phyloP scores from a whole-genome alignment of 2,797 vertebrate species.

The Clarias laeviceps region DNA sequence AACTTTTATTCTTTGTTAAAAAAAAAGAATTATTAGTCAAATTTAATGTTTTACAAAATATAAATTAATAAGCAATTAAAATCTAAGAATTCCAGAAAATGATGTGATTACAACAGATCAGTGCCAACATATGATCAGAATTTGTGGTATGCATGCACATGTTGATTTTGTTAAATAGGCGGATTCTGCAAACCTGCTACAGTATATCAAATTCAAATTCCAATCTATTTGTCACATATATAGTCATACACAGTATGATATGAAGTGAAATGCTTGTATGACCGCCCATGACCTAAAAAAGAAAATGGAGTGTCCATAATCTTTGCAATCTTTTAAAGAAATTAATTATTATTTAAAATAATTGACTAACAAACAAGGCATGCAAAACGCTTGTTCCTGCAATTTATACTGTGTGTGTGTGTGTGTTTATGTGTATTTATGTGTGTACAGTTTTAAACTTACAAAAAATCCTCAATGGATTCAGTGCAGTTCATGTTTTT shows the following conservation, averaged over 20 bases:
- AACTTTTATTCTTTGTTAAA: no score
- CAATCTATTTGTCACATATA: neutral
- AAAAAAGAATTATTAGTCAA: no score
- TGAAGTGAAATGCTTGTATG: neutral
- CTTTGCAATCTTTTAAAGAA: no score
- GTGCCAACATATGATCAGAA: neutral
- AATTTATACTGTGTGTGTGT: neutral
- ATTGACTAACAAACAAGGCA: no score
- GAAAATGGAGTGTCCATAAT: no score
- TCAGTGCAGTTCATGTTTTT: constrained; percentile 68
- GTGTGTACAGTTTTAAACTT: constrained; percentile 48
- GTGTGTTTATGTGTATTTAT: neutral
- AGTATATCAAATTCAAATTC: neutral
- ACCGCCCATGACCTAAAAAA: no score
- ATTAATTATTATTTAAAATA: no score
- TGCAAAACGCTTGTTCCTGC: neutral
- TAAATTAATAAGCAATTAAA: no score
- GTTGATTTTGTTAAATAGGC: neutral
- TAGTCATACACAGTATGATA: neutral
- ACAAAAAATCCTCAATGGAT: constrained; percentile 79
- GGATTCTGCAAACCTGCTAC: neutral
- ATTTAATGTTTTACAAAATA: no score
- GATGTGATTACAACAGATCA: neutral
- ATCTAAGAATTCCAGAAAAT: neutral
- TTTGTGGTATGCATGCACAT: neutral